Evolutionary conservation across 1,140 invertebrate species (phyloP).

Genomic region (Aphis craccivora): DNA sequence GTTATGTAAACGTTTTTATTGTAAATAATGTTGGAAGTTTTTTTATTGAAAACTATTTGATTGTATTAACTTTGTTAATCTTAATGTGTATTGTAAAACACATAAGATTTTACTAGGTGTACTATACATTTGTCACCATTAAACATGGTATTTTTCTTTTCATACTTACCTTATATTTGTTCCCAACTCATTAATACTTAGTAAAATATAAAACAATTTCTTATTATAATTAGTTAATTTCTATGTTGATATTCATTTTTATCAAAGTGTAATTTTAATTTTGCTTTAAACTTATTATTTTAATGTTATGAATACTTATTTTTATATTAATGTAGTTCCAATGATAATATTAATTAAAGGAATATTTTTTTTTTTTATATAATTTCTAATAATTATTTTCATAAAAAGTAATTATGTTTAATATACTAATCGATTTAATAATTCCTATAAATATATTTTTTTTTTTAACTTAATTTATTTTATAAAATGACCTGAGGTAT

Average conservation of each 20-base stretch:
- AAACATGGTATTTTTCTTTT: neutral
- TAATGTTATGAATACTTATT: constrained; percentile 8
- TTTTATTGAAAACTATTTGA: neutral
- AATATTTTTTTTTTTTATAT: neutral
- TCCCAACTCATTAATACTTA: neutral
- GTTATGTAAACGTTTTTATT: neutral
- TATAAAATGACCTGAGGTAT: neutral
- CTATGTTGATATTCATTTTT: neutral
- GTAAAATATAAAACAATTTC: neutral
- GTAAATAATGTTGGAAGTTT: neutral
- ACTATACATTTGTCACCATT: neutral
- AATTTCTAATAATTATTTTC: neutral
- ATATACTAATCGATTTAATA: neutral
- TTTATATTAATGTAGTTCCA: neutral
- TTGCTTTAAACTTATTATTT: neutral
- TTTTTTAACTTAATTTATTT: neutral
- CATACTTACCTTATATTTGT: neutral
- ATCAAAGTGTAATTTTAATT: constrained; percentile 8
- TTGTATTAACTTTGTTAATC: neutral
- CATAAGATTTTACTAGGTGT: neutral
- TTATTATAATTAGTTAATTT: neutral
- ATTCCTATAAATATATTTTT: neutral
- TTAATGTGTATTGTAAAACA: neutral
- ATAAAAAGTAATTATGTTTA: neutral
- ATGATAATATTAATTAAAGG: neutral